These are phyloP conservation scores for Fragum whitleyi DNA, from an alignment of 2,888 invertebrate genomes.

Conservation along the genomic window DNA sequence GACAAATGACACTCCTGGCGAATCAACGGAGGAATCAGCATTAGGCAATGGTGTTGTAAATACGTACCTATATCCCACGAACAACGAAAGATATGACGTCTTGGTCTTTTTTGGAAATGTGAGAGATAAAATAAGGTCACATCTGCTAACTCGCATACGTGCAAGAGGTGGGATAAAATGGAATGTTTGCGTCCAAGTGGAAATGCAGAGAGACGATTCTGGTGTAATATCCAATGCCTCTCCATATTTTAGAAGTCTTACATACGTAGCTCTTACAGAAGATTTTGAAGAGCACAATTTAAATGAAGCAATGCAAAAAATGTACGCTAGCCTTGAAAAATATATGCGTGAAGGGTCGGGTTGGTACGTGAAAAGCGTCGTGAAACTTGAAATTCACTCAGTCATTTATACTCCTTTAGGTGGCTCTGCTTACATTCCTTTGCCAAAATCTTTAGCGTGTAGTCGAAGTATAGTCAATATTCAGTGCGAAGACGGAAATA, in stretches of 20 bases:
- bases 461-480: slow-evolving; percentile 36
- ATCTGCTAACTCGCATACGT: background rate
- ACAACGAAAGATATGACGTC: slow-evolving; percentile 1
- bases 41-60: background rate
- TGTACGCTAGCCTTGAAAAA: slow-evolving; percentile 52
- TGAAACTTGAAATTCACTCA: slow-evolving; percentile 39
- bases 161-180: slow-evolving; percentile 16
- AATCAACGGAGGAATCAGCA: background rate
- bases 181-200: slow-evolving; percentile 15
- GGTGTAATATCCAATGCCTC: slow-evolving; percentile 11
- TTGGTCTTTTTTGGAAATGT: slow-evolving; percentile 22
- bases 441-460: slow-evolving; percentile 29
- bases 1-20: too few species aligned
- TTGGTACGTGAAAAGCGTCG: slow-evolving; percentile 49
- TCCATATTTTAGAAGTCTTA: slow-evolving; percentile 18
- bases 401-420: slow-evolving; percentile 41
- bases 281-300: background rate
- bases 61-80: background rate
- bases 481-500: slow-evolving; percentile 43
- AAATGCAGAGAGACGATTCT: slow-evolving; percentile 19
- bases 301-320: too few species aligned
- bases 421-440: slow-evolving; percentile 39
- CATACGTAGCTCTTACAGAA: background rate
- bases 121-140: background rate
- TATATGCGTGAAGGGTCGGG: slow-evolving; percentile 44